Evolutionary conservation across 1,140 invertebrate genomes (phyloP).

Genomic region (Camponotus floridanus): DNA sequence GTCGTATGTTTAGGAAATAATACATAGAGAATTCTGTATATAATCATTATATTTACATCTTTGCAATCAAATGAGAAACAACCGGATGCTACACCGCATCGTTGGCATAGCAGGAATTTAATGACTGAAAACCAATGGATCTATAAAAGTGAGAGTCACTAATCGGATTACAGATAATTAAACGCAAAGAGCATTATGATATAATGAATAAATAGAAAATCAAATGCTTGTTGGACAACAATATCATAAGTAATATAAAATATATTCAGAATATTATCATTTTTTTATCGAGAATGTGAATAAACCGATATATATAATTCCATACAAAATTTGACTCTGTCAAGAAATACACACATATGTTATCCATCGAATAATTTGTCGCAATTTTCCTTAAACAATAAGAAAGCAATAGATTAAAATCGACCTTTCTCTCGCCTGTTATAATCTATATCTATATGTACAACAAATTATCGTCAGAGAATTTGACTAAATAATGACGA

Average conservation of each 20-base stretch:
- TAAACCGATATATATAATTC: too few species aligned
- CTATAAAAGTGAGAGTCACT: constrained; percentile 61
- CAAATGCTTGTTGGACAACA: background rate
- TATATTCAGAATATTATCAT: background rate
- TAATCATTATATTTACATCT: constrained; percentile 67
- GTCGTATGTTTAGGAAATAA: constrained; percentile 20
- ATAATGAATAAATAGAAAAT: background rate
- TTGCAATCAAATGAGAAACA: constrained; percentile 70
- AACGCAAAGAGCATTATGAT: background rate
- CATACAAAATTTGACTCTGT: too few species aligned
- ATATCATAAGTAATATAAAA: background rate
- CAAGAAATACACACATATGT: background rate
- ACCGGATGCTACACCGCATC: constrained; percentile 72
- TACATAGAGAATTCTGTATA: constrained; percentile 20
- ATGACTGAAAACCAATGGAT: constrained; percentile 50
- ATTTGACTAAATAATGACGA: too few species aligned
- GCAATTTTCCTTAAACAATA: constrained; percentile 57
- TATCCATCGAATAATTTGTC: background rate
- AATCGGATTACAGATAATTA: constrained; percentile 11
- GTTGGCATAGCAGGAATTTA: constrained; percentile 69
- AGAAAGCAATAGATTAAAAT: constrained; percentile 75
- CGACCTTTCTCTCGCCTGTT: constrained; percentile 70
- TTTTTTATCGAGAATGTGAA: too few species aligned
- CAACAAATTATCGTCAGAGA: too few species aligned
- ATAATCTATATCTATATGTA: constrained; percentile 8